Evolutionary conservation across 2,113 vertebrate genomes (phyloP), one percentile per base, ranked within the genome.

Genomic region (Oreochromis tanganicae): DNA sequence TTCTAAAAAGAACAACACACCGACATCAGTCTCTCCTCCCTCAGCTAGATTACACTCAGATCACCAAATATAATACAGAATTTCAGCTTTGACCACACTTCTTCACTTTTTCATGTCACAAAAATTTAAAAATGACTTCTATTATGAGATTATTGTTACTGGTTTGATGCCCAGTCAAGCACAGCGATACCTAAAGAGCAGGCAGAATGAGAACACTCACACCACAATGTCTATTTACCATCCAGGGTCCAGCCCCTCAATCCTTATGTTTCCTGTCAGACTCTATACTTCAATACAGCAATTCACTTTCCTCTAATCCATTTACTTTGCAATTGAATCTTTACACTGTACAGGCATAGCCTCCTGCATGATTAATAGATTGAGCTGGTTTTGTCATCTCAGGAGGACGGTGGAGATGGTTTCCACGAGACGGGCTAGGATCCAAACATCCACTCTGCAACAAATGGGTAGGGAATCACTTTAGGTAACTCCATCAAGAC

Each of bases 341-440:
- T 93, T 88, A 93, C 92, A 89, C 94, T 93, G 87, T 81, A 38
- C n/a, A 50, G 80, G 88, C 88, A 92, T 87, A 90, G 81, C 85
- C 90, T 96, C 91, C 91, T 94, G 91, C 89, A 92, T 95, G 95
- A 95, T 96, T 96, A 96, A 96, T 95, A 95, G 93, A 91, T 79
- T 85, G 80, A 92, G 84, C 86, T 91, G 93, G 90, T 92, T 93
- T 93, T 88, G 80, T 91, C 88, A 83, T 95, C 92, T 93, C 92
- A 90, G 86, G 94, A 94, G 93, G 86, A 93, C 29, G 89, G 78
- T 83, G 73, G 82, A 90, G 87, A 92, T 84, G 80, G 88, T 87
- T 93, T 95, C 91, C 88, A 83, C 88, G 56, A 92, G 91, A 71
- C 43, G 34, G 91, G 88, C 87, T 61, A 2, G 10, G 52, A 89